Conservation (phyloP, 2,113 vertebrate genomes). For the Haliaeetus leucogaster region DNA sequence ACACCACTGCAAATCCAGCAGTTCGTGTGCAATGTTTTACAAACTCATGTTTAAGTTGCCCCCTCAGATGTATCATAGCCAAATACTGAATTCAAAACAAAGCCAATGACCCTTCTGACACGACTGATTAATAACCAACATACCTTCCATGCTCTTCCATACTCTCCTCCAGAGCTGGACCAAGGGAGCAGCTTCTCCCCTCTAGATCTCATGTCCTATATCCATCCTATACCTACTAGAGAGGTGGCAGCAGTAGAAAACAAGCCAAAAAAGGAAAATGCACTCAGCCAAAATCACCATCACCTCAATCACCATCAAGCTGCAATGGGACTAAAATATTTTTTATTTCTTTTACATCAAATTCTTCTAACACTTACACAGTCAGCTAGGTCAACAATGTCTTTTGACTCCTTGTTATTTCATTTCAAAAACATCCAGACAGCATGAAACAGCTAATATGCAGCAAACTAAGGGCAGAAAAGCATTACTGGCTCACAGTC, state of each 20-base stretch:
- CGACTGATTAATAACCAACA: background rate
- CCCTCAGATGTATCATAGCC: background rate
- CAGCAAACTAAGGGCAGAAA: background rate
- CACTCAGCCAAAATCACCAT: background rate
- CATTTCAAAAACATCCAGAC: background rate
- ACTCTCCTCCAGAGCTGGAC: background rate
- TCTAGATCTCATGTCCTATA: background rate
- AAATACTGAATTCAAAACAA: background rate
- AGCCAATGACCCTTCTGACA: background rate
- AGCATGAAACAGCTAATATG: background rate
- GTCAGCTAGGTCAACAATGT: background rate
- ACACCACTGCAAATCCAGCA: background rate
- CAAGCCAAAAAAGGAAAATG: background rate
- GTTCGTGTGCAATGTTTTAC: background rate
- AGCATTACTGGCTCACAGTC: background rate
- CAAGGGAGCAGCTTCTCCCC: background rate
- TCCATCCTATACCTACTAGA: background rate
- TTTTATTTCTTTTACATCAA: background rate
- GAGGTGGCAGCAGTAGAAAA: background rate
- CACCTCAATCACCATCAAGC: background rate
- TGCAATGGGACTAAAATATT: background rate
- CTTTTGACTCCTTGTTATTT: background rate
- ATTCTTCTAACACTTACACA: background rate
- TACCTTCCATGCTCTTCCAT: background rate
- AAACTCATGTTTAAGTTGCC: background rate